Percentiles rank a stretch among this genome's conserved stretches.
Evolutionary conservation across 2,888 invertebrate species (phyloP).

Genomic region (Tuta absoluta): DNA sequence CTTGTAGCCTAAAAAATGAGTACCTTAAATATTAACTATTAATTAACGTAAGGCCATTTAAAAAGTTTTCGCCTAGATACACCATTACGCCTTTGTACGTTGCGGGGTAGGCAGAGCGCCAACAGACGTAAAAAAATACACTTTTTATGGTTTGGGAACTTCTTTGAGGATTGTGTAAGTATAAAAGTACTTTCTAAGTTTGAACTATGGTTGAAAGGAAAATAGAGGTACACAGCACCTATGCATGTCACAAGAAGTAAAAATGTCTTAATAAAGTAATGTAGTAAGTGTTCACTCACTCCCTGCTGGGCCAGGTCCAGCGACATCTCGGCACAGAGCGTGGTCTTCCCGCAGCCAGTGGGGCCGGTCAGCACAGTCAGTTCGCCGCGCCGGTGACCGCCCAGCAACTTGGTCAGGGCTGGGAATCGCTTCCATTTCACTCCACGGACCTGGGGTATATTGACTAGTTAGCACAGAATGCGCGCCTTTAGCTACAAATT

Average conservation of each 20-base stretch:
- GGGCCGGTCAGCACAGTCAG: constrained; percentile 96
- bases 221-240: neutral
- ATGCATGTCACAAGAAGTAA: neutral
- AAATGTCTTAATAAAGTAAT: neutral
- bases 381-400: constrained; percentile 96
- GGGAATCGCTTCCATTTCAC: constrained; percentile 97
- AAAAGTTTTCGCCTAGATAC: too few species aligned
- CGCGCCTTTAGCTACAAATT: too few species aligned
- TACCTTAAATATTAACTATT: too few species aligned
- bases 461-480: neutral
- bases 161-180: too few species aligned
- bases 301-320: constrained; percentile 97
- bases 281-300: constrained; percentile 72
- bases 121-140: too few species aligned
- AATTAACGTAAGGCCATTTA: too few species aligned
- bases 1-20: too few species aligned
- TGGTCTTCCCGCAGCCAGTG: constrained; percentile 98
- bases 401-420: constrained; percentile 89
- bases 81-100: too few species aligned
- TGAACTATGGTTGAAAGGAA: too few species aligned
- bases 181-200: too few species aligned
- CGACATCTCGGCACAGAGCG: constrained; percentile 98
- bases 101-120: too few species aligned
- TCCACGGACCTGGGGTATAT: constrained; percentile 84
- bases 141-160: too few species aligned